Evolutionary conservation across 2,888 invertebrate species (phyloP), one percentile per base, ranked within the genome.

Genomic region (Periphyllus acericola): DNA sequence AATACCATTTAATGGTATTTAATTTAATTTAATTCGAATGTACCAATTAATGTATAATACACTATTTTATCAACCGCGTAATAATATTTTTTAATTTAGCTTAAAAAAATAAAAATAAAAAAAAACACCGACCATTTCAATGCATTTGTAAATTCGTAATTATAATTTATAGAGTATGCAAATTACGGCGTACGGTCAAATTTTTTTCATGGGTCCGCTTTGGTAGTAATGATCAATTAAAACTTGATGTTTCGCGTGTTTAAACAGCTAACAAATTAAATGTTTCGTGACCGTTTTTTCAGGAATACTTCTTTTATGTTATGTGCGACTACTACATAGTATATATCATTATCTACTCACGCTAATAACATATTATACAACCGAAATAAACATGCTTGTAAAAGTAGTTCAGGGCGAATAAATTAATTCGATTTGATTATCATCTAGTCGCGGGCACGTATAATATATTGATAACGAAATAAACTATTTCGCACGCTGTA

Each of bases 371-470:
- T 46, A 25, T 78, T 60, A 52, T 76, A 76, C 29, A 29, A 52
- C 21, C 25, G 29, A 79, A 79, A 79, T 79, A 79, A 79, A 79
- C 55, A 34, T 52, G 79, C 55, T 60, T 60, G 55, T 79, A 34
- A 79, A 79, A 79, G 34, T 60, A 60, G 34, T 52, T 60, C 0
- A 55, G 34, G 55, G 55, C 17, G 55, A 79, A 79, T 60, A 60
- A 60, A 60, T 79, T 17, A 34, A 60, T 60, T 55, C 34, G 14
- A 60, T 79, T 55, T 79, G 34, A 34, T 55, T 79, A 79, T 52
- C 19, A 79, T 55, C 17, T 79, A 34, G 79, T 52, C 32, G 34
- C 34, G n/a, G n/a, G 32, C n/a, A 25, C 29, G 9, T 79, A 46
- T n/a, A n/a, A n/a, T n/a, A n/a, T 14, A 46, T 46, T 34, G 79